phyloP scores from a whole-genome alignment of 2,113 vertebrate genomes.

The Heptranchias perlo region DNA sequence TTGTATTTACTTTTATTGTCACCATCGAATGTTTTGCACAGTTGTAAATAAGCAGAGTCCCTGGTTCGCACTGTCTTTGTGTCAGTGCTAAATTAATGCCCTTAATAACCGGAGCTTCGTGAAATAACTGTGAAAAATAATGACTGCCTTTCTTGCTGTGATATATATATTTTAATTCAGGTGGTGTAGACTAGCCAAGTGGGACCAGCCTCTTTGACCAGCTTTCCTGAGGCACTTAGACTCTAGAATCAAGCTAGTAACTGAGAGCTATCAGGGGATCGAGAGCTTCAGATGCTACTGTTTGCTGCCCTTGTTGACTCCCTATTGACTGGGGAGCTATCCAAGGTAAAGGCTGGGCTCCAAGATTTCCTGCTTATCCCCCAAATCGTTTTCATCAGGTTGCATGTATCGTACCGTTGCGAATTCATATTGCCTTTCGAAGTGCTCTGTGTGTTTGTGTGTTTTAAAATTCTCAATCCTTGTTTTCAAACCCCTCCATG shows the following conservation, averaged over 20 bases:
- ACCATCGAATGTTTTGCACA: neutral
- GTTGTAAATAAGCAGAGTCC: neutral
- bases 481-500: neutral
- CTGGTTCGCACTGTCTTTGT: neutral
- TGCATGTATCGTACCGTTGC: neutral
- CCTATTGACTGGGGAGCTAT: neutral
- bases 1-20: neutral
- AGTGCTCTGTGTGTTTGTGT: neutral
- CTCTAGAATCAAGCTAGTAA: neutral
- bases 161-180: conserved; percentile 30
- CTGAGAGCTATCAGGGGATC: neutral
- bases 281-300: neutral
- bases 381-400: neutral
- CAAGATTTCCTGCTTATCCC: neutral
- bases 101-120: neutral
- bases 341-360: neutral
- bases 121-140: neutral
- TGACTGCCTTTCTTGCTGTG: neutral
- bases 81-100: neutral
- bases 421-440: neutral
- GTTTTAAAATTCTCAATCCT: neutral
- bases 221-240: neutral
- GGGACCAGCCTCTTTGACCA: conserved; percentile 10
- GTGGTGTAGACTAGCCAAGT: neutral
- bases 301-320: neutral